phyloP scores from a whole-genome alignment of 2,888 invertebrate genomes.

The Zeuzera pyrina region DNA sequence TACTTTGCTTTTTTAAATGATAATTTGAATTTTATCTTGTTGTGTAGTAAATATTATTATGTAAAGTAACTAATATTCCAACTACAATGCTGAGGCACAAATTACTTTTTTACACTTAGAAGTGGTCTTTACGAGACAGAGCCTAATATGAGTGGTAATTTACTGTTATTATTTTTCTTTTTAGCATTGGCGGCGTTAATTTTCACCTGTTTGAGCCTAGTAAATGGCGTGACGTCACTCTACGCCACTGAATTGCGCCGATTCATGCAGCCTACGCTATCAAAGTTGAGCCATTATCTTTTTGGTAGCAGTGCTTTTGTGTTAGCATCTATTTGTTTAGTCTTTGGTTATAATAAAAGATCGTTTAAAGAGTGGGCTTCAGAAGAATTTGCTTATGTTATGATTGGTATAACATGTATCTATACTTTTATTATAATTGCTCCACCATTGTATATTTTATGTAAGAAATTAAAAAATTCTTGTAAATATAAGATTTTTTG shows the following conservation, averaged over 20 bases:
- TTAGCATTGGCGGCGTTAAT: constrained; percentile 21
- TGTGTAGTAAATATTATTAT: too few relatives aligned
- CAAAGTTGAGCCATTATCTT: constrained; percentile 18
- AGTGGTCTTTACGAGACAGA: too few relatives aligned
- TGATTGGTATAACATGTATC: constrained; percentile 17
- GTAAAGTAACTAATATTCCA: too few relatives aligned
- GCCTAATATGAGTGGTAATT: too few relatives aligned
- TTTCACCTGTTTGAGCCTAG: constrained; percentile 18
- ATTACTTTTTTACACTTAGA: too few relatives aligned
- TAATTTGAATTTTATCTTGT: too few relatives aligned
- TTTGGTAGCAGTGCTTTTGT: constrained; percentile 18
- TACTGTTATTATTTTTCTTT: constrained; percentile 9
- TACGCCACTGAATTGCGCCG: constrained; percentile 15
- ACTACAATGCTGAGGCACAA: too few relatives aligned
- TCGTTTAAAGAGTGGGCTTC: constrained; percentile 23
- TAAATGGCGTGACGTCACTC: constrained; percentile 19
- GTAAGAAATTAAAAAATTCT: constrained; percentile 7
- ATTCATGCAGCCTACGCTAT: constrained; percentile 11
- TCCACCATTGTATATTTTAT: constrained; percentile 11
- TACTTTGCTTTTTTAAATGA: too few relatives aligned
- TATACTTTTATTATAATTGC: constrained; percentile 17
- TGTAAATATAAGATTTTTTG: constrained; percentile 13
- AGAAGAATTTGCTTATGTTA: constrained; percentile 15
- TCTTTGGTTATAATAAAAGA: constrained; percentile 19
- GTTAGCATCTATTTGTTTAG: constrained; percentile 18